phyloP scores from a whole-genome alignment of 2,888 invertebrate genomes.

The Volucella bombylans region DNA sequence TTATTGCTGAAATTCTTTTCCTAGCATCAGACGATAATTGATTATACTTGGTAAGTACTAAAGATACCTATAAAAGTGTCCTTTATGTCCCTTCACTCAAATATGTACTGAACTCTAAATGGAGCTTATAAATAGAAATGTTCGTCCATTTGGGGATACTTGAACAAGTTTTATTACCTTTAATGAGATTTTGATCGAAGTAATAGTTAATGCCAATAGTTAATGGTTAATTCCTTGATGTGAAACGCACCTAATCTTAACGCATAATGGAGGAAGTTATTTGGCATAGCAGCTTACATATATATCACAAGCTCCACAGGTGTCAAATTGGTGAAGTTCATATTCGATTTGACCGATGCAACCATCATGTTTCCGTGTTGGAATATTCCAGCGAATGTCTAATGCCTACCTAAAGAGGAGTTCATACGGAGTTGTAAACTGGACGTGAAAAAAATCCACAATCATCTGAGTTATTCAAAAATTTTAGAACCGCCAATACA shows the following conservation, averaged over 20 bases:
- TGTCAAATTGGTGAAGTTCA: too few species aligned
- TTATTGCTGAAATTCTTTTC: constrained; percentile 61
- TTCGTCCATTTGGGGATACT: constrained; percentile 50
- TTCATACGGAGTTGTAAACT: too few species aligned
- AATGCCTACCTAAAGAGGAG: too few species aligned
- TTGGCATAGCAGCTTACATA: too few species aligned
- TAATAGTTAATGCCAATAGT: constrained; percentile 42
- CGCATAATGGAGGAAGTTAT: too few species aligned
- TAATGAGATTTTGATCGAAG: constrained; percentile 65
- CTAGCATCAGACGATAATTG: constrained; percentile 59
- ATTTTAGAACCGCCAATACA: too few species aligned
- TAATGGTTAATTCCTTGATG: constrained; percentile 23
- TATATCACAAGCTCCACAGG: too few species aligned
- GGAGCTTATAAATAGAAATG: constrained; percentile 60
- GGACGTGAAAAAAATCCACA: too few species aligned
- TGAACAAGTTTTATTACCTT: constrained; percentile 62
- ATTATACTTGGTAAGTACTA: constrained; percentile 61
- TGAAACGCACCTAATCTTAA: not conserved
- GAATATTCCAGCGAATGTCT: too few species aligned
- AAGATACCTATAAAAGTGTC: constrained; percentile 72
- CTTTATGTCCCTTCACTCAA: constrained; percentile 65
- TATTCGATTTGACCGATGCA: too few species aligned
- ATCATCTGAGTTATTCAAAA: too few species aligned
- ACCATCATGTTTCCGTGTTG: too few species aligned
- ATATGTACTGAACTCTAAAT: constrained; percentile 54